These are phyloP conservation scores for Eupithecia vulgata DNA, from an alignment of 2,888 invertebrate genomes.

Conservation along the genomic window DNA sequence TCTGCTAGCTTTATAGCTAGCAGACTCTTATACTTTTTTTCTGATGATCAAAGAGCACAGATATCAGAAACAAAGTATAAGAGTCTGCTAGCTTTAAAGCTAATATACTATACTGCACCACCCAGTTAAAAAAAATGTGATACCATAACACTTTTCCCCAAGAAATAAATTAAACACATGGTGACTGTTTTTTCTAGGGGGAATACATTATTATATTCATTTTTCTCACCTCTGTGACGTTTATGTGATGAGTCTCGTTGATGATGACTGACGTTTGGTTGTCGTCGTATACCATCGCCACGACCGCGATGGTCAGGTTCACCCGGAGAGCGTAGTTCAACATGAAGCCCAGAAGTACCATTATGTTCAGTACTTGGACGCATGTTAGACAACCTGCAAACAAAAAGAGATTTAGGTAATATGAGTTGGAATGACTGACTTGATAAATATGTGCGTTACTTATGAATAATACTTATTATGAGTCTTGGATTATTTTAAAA, in stretches of 20 bases:
- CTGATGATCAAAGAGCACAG: too few species aligned
- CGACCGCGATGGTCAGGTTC: conserved; percentile 93
- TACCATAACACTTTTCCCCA: neutral
- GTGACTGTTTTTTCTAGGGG: neutral
- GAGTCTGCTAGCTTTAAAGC: too few species aligned
- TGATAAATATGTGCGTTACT: too few species aligned
- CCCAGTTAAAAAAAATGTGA: too few species aligned
- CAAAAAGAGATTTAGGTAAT: neutral
- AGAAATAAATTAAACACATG: neutral
- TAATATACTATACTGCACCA: too few species aligned
- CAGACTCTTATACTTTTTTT: too few species aligned
- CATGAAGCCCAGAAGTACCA: conserved; percentile 95
- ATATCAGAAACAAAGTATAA: too few species aligned
- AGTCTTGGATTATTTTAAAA: too few species aligned
- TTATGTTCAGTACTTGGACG: conserved; percentile 91
- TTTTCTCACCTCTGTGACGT: conserved; percentile 71
- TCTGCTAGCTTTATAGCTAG: too few species aligned
- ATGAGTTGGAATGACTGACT: neutral
- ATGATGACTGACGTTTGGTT: conserved; percentile 52
- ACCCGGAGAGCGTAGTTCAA: conserved; percentile 94
- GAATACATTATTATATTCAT: too few species aligned
- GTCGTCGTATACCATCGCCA: conserved; percentile 88
- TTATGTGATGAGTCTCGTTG: conserved; percentile 59
- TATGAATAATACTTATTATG: too few species aligned
- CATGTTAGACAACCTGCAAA: conserved; percentile 88